Evolutionary conservation across 2,888 invertebrate genomes (phyloP).

Genomic region (Blastobasis adustella): DNA sequence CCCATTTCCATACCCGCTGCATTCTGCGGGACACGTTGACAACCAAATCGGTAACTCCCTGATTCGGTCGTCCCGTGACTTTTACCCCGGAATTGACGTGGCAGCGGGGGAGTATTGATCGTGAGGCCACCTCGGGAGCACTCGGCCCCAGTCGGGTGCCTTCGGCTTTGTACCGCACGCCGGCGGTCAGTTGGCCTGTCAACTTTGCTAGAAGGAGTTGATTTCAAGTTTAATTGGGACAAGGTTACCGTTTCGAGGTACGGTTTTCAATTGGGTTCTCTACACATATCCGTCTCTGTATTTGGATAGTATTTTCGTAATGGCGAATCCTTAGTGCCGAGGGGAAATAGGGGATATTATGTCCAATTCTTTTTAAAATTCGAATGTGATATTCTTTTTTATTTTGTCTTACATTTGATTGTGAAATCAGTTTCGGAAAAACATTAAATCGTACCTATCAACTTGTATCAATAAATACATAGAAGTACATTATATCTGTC

Average conservation of each 20-base stretch:
- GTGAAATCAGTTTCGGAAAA: too few relatives aligned
- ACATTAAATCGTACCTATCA: too few relatives aligned
- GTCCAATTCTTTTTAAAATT: too few relatives aligned
- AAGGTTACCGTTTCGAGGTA: constrained; percentile 44
- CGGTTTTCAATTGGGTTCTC: too few relatives aligned
- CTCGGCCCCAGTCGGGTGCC: constrained; percentile 53
- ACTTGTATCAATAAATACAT: too few relatives aligned
- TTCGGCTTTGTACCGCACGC: constrained; percentile 53
- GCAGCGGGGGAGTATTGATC: constrained; percentile 65
- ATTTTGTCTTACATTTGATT: too few relatives aligned
- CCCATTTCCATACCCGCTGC: neutral
- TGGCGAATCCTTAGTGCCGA: too few relatives aligned
- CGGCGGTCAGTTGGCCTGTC: constrained; percentile 58
- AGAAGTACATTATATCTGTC: too few relatives aligned
- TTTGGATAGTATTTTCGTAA: too few relatives aligned
- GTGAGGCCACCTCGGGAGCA: constrained; percentile 51
- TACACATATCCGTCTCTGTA: too few relatives aligned
- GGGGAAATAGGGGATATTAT: too few relatives aligned
- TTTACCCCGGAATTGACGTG: constrained; percentile 67
- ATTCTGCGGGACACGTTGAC: constrained; percentile 22
- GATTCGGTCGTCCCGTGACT: constrained; percentile 64
- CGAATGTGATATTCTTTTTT: too few relatives aligned
- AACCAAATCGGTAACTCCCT: constrained; percentile 32
- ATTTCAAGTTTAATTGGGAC: constrained; percentile 69
- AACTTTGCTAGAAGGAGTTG: constrained; percentile 57